A percentile compares a stretch with the other conserved stretches of the same genome.
These are phyloP conservation scores for Invenusta paracnida DNA, from an alignment of 2,888 invertebrate species.

Conservation along the genomic window DNA sequence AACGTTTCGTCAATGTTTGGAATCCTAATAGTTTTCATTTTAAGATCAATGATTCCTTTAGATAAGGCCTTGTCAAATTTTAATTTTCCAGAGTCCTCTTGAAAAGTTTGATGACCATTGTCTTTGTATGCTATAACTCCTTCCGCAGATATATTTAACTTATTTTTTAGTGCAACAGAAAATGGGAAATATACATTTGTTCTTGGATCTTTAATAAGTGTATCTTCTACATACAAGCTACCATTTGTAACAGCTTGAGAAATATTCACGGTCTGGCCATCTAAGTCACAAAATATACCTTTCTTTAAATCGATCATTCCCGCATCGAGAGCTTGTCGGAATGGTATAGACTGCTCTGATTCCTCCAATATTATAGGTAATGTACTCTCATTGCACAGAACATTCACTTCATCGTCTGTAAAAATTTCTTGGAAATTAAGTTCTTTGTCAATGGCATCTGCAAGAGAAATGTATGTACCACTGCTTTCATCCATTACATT, in stretches of 20 bases:
- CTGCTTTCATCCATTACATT: neutral
- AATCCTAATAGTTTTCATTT: neutral
- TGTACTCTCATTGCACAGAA: neutral
- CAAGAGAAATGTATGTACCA: neutral
- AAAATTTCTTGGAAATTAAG: neutral
- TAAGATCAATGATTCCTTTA: neutral
- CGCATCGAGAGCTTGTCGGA: neutral
- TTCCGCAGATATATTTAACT: no score
- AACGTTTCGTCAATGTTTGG: neutral
- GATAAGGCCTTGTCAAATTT: neutral
- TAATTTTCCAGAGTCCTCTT: neutral
- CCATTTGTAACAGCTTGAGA: neutral
- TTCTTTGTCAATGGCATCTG: neutral
- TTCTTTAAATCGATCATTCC: neutral
- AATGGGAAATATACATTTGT: neutral
- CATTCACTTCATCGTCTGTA: neutral
- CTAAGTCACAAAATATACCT: neutral
- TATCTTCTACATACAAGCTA: neutral
- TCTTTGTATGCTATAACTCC: no score
- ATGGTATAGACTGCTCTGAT: neutral
- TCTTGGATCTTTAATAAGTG: neutral
- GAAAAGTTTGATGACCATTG: no score
- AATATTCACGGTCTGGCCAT: neutral
- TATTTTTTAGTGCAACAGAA: neutral
- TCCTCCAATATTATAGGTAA: neutral